Base-by-base conservation (phyloP, 1,140 invertebrate genomes). In the Macrosteles quadrilineatus region DNA sequence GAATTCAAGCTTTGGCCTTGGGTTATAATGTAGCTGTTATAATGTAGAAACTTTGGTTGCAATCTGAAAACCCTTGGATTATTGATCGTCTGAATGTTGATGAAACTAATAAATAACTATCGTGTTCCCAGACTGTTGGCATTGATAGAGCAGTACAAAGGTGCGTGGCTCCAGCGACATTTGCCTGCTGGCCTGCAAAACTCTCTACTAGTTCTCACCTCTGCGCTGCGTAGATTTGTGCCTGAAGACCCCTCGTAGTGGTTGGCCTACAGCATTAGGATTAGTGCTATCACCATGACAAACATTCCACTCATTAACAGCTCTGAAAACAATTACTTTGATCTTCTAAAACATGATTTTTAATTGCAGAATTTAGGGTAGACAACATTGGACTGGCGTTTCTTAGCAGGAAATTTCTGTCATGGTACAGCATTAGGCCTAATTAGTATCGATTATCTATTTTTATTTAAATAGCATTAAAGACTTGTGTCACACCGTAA, bases 81-180 rank as follows among this genome's bases (percentile, higher is more conserved):
- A n/a, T n/a, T n/a, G n/a, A n/a, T n/a, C n/a, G n/a, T n/a, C n/a
- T n/a, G n/a, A n/a, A n/a, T n/a, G n/a, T n/a, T n/a, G n/a, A n/a
- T n/a, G n/a, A n/a, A n/a, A n/a, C n/a, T n/a, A n/a, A n/a, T n/a
- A n/a, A n/a, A n/a, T n/a, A n/a, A n/a, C n/a, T n/a, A n/a, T n/a
- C n/a, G n/a, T n/a, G n/a, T 72, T 70, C 69, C 11, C 67, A 81
- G 81, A 77, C 80, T 87, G 77, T 74, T 87, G n/a, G 82, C 84
- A 45, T 79, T 85, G 32, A 85, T 84, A 50, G 85, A 87, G 74
- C 84, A 85, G 67, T 87, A 86, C 72, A 83, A 85, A 73, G 83
- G 84, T 25, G 81, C 85, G 9, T 87, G 85, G 85, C 71, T 85
- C 25, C 81, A 85, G 70, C 79, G 83, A 68, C 84, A 86, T 73